Evolutionary conservation across 2,797 vertebrate genomes (phyloP).

Genomic region (Mus minutoides): DNA sequence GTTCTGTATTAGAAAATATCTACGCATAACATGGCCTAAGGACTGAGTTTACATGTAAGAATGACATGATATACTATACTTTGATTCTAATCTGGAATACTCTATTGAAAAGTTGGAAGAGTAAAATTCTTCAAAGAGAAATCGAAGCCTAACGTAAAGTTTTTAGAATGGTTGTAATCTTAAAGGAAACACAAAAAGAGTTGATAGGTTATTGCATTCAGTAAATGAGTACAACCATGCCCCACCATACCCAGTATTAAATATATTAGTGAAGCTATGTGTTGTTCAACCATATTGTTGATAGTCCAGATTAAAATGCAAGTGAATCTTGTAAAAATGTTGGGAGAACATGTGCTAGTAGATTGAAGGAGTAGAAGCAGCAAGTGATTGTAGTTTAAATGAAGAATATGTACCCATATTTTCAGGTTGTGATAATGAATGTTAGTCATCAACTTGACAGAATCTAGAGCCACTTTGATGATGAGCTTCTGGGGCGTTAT

Average conservation of each 20-base stretch:
- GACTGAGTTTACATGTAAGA: neutral
- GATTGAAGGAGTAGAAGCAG: neutral
- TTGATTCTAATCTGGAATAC: neutral
- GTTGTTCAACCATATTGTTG: neutral
- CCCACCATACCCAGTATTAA: neutral
- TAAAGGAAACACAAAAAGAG: neutral
- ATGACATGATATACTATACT: neutral
- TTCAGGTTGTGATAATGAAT: neutral
- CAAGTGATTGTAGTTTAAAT: slow-evolving; percentile 42
- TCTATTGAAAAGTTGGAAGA: neutral
- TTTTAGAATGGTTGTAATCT: neutral
- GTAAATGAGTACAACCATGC: neutral
- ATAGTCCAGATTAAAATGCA: neutral
- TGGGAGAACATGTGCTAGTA: neutral
- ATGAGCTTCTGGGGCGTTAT: neutral
- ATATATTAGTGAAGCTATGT: neutral
- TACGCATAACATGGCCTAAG: neutral
- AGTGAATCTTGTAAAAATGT: neutral
- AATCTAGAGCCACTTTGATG: neutral
- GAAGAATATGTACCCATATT: neutral
- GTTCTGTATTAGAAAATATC: neutral
- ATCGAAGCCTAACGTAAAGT: neutral
- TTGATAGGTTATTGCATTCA: neutral
- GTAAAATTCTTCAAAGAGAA: no score
- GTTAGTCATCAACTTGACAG: neutral